A percentile compares a stretch with the other conserved stretches of the same genome.
Conservation (phyloP, 2,113 vertebrate genomes). For the Dromaius novaehollandiae region DNA sequence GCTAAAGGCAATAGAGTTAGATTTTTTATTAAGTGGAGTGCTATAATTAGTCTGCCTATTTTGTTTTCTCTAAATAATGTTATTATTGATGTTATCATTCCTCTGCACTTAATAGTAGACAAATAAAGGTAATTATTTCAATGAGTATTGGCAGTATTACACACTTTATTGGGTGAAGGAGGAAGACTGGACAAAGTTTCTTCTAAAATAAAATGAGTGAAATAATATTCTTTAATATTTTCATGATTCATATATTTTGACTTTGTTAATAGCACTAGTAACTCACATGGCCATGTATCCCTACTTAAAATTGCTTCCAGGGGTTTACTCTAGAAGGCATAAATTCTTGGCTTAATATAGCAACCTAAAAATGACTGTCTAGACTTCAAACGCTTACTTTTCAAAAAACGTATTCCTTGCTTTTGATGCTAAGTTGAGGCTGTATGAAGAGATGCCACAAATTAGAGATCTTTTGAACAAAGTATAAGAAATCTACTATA, state of each 20-base stretch:
- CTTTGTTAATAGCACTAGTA: background rate
- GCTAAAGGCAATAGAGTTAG: slow-evolving; percentile 35
- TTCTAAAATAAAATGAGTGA: background rate
- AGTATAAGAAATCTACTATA: background rate
- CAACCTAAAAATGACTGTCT: background rate
- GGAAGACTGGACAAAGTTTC: background rate
- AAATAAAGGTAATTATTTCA: slow-evolving; percentile 54
- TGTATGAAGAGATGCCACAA: background rate
- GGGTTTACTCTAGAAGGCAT: background rate
- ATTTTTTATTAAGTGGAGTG: slow-evolving; percentile 20
- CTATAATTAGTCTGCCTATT: slow-evolving; percentile 41
- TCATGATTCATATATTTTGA: background rate
- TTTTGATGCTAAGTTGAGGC: background rate
- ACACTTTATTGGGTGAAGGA: background rate
- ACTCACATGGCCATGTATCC: background rate
- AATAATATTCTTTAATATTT: background rate
- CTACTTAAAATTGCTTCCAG: background rate
- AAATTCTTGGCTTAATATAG: background rate
- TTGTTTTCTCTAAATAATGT: slow-evolving; percentile 37
- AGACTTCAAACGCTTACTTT: background rate
- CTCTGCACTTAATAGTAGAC: slow-evolving; percentile 20
- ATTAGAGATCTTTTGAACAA: background rate
- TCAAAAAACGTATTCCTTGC: background rate
- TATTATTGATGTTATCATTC: slow-evolving; percentile 43
- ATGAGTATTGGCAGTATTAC: background rate